A percentile compares a stretch with the other conserved stretches of the same genome.
phyloP scores from a whole-genome alignment of 1,140 invertebrate genomes.

The Calosoma granatense region DNA sequence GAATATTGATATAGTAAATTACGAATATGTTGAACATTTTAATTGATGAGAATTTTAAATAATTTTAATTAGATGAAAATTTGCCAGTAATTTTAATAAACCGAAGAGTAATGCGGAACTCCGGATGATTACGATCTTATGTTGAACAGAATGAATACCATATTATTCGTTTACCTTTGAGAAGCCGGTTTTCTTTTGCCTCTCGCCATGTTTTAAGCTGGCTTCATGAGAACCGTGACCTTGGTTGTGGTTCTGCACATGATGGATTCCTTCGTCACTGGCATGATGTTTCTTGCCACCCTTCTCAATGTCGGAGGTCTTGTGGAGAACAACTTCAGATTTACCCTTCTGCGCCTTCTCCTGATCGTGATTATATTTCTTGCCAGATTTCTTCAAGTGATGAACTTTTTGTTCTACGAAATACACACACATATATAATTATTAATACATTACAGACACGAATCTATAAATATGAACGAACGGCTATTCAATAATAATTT shows the following conservation, averaged over 20 bases:
- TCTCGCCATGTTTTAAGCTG: not conserved
- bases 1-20: too few species aligned
- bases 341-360: not conserved
- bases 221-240: not conserved
- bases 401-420: not conserved
- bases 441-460: too few species aligned
- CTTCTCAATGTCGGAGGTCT: not conserved
- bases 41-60: too few species aligned
- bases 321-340: not conserved
- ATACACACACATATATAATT: too few species aligned
- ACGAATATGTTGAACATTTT: too few species aligned
- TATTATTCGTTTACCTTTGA: not conserved
- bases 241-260: not conserved
- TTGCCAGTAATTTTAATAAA: too few species aligned
- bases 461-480: too few species aligned
- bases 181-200: not conserved
- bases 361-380: not conserved
- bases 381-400: not conserved
- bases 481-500: too few species aligned
- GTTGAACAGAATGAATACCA: too few species aligned
- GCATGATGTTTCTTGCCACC: conserved; percentile 4
- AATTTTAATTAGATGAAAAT: too few species aligned
- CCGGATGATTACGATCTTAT: too few species aligned
- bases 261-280: not conserved
- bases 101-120: too few species aligned